Evolutionary conservation across 2,113 vertebrate species (phyloP).

Genomic region (Parotia lawesii): DNA sequence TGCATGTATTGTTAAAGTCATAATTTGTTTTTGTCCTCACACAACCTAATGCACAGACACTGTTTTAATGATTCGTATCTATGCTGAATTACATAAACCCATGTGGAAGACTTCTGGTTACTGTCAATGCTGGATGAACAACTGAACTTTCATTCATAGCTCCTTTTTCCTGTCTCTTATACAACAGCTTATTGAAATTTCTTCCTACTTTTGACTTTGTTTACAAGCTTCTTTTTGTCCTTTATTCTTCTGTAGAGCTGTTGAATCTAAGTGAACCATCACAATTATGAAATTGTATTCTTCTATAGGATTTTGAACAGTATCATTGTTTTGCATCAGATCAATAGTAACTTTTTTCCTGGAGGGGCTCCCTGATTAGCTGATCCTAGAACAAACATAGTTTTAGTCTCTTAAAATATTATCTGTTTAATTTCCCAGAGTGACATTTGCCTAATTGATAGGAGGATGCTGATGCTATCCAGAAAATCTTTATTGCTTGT

Average conservation of each 20-base stretch:
- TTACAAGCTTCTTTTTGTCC: background rate
- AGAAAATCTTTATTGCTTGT: background rate
- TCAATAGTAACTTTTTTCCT: background rate
- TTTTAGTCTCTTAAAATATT: background rate
- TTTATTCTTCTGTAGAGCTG: background rate
- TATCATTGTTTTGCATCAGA: background rate
- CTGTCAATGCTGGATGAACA: background rate
- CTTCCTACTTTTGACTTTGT: background rate
- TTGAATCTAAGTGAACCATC: background rate
- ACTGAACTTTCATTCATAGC: background rate
- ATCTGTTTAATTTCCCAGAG: background rate
- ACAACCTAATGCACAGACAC: background rate
- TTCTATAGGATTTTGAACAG: background rate
- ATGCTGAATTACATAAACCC: background rate
- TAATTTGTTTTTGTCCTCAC: background rate
- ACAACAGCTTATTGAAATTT: background rate
- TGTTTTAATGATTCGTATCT: background rate
- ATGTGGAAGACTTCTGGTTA: background rate
- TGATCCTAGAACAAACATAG: background rate
- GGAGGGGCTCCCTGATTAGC: background rate
- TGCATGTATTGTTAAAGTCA: background rate
- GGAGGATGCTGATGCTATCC: background rate
- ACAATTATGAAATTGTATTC: background rate
- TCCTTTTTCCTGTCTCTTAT: background rate
- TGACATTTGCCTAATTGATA: background rate